A percentile compares a stretch with the other conserved stretches of the same genome.
phyloP scores from a whole-genome alignment of 2,113 vertebrate genomes.

The Pundamilia nyererei region DNA sequence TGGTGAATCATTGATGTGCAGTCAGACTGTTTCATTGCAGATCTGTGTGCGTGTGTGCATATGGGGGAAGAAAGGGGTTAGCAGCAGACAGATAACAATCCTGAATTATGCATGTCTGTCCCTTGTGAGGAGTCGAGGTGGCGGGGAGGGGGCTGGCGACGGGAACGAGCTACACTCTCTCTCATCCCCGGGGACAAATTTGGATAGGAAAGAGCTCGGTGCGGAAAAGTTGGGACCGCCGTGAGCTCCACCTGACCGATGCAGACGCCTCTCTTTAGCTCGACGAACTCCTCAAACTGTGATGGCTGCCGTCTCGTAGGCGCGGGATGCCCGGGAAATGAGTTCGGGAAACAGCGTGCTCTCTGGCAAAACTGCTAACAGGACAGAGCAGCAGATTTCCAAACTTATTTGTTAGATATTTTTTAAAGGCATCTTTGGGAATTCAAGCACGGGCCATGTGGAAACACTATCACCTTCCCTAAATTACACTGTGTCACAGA shows the following conservation, averaged over 20 bases:
- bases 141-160: background rate
- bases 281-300: background rate
- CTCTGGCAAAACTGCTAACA: conserved; percentile 8
- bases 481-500: conserved; percentile 33
- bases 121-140: conserved; percentile 13
- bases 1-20: conserved; percentile 67
- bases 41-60: conserved; percentile 19
- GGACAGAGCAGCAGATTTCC: background rate
- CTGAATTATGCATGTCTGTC: conserved; percentile 65
- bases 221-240: conserved; percentile 6
- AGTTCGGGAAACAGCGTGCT: background rate
- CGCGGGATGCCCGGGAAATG: background rate
- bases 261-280: conserved; percentile 26
- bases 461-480: conserved; percentile 1
- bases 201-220: conserved; percentile 5
- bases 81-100: conserved; percentile 59
- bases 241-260: conserved; percentile 13
- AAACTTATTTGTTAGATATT: conserved; percentile 17
- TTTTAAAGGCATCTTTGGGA: conserved; percentile 43
- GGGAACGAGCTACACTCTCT: conserved; percentile 3
- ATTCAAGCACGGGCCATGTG: background rate
- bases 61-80: conserved; percentile 2
- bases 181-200: conserved; percentile 36
- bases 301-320: background rate
- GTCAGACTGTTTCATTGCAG: conserved; percentile 60